Conservation (phyloP, 2,113 vertebrate species). For the Phrynosoma platyrhinos region DNA sequence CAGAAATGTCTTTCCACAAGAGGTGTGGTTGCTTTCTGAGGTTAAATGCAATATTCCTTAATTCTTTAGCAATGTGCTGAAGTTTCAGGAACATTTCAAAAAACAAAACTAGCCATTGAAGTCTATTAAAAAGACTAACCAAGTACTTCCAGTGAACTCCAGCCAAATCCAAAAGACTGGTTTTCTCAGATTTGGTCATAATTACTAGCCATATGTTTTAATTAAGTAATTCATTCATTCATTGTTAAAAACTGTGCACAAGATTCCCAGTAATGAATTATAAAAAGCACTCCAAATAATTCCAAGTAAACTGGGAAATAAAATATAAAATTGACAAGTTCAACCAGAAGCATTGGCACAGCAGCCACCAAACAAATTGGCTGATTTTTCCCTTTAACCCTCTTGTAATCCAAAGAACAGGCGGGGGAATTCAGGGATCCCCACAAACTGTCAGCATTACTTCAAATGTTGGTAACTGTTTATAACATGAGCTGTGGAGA, state of each 20-base stretch:
- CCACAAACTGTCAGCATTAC: too few species aligned
- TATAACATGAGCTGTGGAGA: too few species aligned
- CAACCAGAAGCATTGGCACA: background rate
- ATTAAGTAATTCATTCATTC: background rate
- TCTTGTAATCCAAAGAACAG: too few species aligned
- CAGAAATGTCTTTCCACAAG: background rate
- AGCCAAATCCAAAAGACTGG: too few species aligned
- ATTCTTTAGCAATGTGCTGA: background rate
- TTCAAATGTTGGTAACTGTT: too few species aligned
- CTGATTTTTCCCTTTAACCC: too few species aligned
- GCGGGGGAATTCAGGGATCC: too few species aligned
- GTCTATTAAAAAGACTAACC: background rate
- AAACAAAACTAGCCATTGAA: background rate
- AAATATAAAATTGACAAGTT: background rate
- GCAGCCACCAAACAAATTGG: background rate
- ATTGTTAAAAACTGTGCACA: background rate
- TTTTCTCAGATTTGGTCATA: background rate
- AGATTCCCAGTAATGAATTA: background rate
- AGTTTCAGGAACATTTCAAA: background rate
- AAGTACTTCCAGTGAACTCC: background rate
- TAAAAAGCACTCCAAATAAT: conserved; percentile 2
- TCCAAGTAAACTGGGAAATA: background rate
- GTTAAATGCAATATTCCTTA: background rate
- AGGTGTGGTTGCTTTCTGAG: background rate
- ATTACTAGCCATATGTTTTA: background rate